phyloP scores from a whole-genome alignment of 2,797 vertebrate genomes.

The Mastacembelus armatus region DNA sequence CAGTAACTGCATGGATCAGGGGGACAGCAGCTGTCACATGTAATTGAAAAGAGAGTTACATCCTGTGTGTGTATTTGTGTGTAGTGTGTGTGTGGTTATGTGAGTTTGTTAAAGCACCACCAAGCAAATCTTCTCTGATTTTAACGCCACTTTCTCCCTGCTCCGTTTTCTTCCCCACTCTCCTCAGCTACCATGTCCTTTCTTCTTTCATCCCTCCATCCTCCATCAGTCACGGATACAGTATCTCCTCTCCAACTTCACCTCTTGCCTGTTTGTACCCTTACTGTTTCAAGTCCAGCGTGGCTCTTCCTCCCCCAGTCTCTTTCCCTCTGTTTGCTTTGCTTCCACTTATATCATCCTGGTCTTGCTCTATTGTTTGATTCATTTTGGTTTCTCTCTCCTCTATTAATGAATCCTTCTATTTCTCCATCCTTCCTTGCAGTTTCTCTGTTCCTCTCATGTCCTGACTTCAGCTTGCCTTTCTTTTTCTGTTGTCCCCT shows the following conservation, averaged over 20 bases:
- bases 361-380: background rate
- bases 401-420: slow-evolving; percentile 12
- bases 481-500: slow-evolving; percentile 4
- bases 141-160: slow-evolving; percentile 58
- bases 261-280: slow-evolving; percentile 22
- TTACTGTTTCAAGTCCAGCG: slow-evolving; percentile 21
- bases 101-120: slow-evolving; percentile 52
- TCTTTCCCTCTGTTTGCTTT: background rate
- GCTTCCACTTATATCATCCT: slow-evolving; percentile 1
- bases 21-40: slow-evolving; percentile 82
- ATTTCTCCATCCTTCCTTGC: slow-evolving; percentile 7
- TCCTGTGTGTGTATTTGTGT: slow-evolving; percentile 31
- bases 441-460: background rate
- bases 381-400: slow-evolving; percentile 14
- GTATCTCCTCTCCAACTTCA: slow-evolving; percentile 26
- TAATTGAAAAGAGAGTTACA: slow-evolving; percentile 86
- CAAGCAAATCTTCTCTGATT: slow-evolving; percentile 76
- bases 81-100: slow-evolving; percentile 25
- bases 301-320: slow-evolving; percentile 2
- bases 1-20: slow-evolving; percentile 78
- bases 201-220: slow-evolving; percentile 45
- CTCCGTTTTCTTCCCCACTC: slow-evolving; percentile 22
- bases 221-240: slow-evolving; percentile 39
- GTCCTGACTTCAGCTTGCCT: slow-evolving; percentile 5
- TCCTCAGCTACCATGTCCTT: slow-evolving; percentile 15